phyloP scores from a whole-genome alignment of 1,140 invertebrate genomes.

The Saccostrea echinata region DNA sequence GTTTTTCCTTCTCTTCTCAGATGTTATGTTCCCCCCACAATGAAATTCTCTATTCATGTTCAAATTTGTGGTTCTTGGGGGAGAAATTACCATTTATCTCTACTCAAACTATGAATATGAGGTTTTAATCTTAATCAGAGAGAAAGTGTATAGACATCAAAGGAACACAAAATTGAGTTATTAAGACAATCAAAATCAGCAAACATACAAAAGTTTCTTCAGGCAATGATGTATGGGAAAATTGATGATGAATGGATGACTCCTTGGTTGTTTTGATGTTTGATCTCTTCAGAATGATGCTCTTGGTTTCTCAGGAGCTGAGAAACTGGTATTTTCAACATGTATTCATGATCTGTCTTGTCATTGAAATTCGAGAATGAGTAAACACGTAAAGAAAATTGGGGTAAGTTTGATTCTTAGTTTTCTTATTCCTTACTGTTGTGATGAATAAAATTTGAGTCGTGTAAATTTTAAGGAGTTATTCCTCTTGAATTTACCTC shows the following conservation, averaged over 20 bases:
- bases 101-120: background rate
- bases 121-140: slow-evolving; percentile 27
- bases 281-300: background rate
- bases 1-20: background rate
- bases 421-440: no score
- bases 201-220: background rate
- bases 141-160: slow-evolving; percentile 29
- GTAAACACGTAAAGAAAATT: slow-evolving; percentile 13
- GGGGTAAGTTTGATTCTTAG: background rate
- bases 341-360: slow-evolving; percentile 7
- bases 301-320: background rate
- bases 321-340: background rate
- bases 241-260: slow-evolving; percentile 3
- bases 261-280: slow-evolving; percentile 6
- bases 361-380: background rate
- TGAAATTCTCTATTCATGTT: background rate
- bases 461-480: background rate
- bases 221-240: background rate
- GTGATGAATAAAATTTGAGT: no score
- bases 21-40: background rate
- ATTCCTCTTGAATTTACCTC: background rate
- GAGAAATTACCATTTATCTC: background rate
- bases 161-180: slow-evolving; percentile 23
- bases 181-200: slow-evolving; percentile 35
- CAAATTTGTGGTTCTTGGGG: background rate